Base-by-base conservation (phyloP, 2,113 vertebrate genomes). In the Serinus canaria region DNA sequence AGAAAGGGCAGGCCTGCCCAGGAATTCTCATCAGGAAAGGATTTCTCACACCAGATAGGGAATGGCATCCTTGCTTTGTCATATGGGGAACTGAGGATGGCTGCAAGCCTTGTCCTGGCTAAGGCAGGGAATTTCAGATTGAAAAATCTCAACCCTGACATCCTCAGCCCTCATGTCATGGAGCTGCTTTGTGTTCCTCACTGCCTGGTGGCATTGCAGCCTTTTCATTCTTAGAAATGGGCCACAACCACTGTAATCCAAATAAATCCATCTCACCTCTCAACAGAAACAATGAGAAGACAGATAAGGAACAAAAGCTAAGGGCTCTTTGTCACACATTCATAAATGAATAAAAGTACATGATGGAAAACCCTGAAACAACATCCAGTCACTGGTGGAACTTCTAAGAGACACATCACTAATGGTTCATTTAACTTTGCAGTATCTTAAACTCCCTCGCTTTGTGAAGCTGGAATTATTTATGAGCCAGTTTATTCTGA, bases 341-440 rank as follows among this genome's bases (percentile, higher is more conserved):
- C 55, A 56, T 66, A 76, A 90, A 53, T 17, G 77, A 73, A 76
- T 49, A 46, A 50, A 92, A 88, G 28, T 4, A 13, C 16, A 33
- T 22, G 50, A 80, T 33, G 41, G 30, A 73, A 52, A 87, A 55
- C 50, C 30, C 77, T 55, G 79, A 83, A 88, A 86, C 55, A 83
- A 33, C 87, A 73, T 23, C 72, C 82, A 88, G 14, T 83, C 83
- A 63, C 10, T 30, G 82, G 72, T n/a, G 81, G 52, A 70, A 68
- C 92, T 94, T 88, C 9, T 25, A 53, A 92, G 68, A 83, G 69
- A 78, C 73, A 78, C 66, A 88, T 86, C 83, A 92, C 87, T 95
- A 90, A 96, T 75, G 87, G 75, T 63, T 94, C 93, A 86, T 96
- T 96, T 95, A 96, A 90, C 92, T 92, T 80, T 47, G 64, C 75